Conservation (phyloP, 2,113 vertebrate genomes). For the Pantherophis guttatus region DNA sequence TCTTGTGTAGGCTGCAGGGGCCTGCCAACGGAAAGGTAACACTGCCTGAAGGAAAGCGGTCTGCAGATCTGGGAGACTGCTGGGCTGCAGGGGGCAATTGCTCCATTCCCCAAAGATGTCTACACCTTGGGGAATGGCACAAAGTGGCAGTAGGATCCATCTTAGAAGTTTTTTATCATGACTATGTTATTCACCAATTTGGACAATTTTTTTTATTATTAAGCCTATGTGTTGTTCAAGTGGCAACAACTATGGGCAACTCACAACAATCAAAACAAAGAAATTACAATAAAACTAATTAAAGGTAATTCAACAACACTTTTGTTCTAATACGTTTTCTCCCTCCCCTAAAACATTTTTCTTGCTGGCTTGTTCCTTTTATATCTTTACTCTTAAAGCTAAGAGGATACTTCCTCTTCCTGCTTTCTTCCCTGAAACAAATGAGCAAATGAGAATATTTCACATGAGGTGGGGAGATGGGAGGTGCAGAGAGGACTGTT, state of each 20-base stretch:
- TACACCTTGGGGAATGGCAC: not conserved
- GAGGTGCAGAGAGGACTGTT: not conserved
- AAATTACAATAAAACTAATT: not conserved
- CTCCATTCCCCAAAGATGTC: too few species aligned
- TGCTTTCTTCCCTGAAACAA: not conserved
- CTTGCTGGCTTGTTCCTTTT: not conserved
- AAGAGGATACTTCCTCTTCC: not conserved
- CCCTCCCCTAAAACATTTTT: not conserved
- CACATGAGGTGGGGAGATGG: not conserved
- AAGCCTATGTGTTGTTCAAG: not conserved
- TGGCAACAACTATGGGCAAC: not conserved
- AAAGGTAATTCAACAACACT: not conserved
- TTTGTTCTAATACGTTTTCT: not conserved
- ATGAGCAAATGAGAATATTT: not conserved
- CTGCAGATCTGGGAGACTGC: too few species aligned
- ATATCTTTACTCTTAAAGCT: not conserved
- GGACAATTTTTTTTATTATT: not conserved
- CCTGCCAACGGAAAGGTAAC: too few species aligned
- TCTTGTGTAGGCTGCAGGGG: too few species aligned
- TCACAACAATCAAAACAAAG: not conserved
- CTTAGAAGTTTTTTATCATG: not conserved
- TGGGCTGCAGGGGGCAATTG: too few species aligned
- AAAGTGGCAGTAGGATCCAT: not conserved
- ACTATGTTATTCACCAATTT: not conserved
- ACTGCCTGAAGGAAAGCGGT: too few species aligned